Evolutionary conservation across 2,888 invertebrate genomes (phyloP), one percentile per base, ranked within the genome.

Genomic region (Euzetes globulus): DNA sequence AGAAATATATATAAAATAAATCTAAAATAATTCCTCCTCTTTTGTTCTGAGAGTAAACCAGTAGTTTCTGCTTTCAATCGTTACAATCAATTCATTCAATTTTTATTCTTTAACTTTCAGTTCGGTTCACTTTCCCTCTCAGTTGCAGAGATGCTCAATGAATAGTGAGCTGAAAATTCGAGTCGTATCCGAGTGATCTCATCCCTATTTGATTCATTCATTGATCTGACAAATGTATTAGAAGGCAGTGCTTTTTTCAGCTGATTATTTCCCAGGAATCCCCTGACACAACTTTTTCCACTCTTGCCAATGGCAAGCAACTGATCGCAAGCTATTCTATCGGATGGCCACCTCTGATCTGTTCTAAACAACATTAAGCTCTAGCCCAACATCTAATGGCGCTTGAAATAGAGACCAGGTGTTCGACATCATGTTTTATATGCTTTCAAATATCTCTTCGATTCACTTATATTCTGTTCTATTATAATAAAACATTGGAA

Each of bases 361-460:
- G 50, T 22, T 63, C 63, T 63, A 63, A 63, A 63, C 63, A 63
- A 63, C 63, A 41, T 63, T 63, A 63, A 63, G 63, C 63, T 37
- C 9, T 63, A 33, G 37, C 25, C 63, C 27, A 63, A 33, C 33
- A 63, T 33, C 25, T 63, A 63, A 63, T 63, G 63, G 63, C 17
- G 63, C 63, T 29, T 33, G 63, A 63, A 63, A 63, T 63, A 63
- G 63, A 63, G 63, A 63, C 33, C 63, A 63, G 63, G 63, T 63
- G 63, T 63, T 63, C 33, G 63, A 63, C 63, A 63, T 63, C 63
- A 63, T 63, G 63, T 63, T 63, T 63, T 63, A 63, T 63, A 63
- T 19, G 63, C 63, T 33, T 33, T 37, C 25, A 22, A 63, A 22
- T 33, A 13, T 17, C 63, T 33, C 29, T 33, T 19, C 33, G 17